A percentile compares a stretch with the other conserved stretches of the same genome.
Conservation (phyloP, 2,888 invertebrate genomes). For the Stenotaenia linearis region DNA sequence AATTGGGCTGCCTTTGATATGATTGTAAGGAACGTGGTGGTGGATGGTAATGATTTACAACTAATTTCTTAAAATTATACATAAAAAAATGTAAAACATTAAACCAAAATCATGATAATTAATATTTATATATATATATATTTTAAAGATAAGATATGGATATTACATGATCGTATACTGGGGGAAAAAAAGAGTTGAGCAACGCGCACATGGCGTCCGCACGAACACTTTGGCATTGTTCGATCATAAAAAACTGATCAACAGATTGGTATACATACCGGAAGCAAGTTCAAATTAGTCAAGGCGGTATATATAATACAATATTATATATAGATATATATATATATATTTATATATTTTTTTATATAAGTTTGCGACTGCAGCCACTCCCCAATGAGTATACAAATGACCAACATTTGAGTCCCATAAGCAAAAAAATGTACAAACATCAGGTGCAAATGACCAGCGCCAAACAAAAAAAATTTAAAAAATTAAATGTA, state of each 20-base stretch:
- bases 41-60: background rate
- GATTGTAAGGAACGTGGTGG: conserved; percentile 1
- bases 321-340: conserved; percentile 32
- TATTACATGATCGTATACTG: conserved; percentile 20
- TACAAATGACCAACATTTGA: conserved; percentile 29
- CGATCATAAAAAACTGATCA: conserved; percentile 19
- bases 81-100: background rate
- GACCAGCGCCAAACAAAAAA: conserved; percentile 26
- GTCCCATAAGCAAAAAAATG: conserved; percentile 34
- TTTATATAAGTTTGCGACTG: conserved; percentile 6
- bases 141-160: background rate
- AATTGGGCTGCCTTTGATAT: conserved; percentile 19
- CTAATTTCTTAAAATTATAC: background rate
- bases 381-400: conserved; percentile 18
- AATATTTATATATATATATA: conserved; percentile 2
- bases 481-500: background rate
- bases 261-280: conserved; percentile 13
- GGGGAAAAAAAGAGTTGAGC: conserved; percentile 20
- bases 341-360: conserved; percentile 30
- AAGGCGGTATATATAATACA: conserved; percentile 15
- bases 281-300: conserved; percentile 24
- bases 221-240: conserved; percentile 26
- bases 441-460: conserved; percentile 27
- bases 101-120: background rate
- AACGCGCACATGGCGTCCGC: conserved; percentile 17